A percentile compares a stretch with the other conserved stretches of the same genome.
phyloP scores from a whole-genome alignment of 2,113 vertebrate genomes.

The Halichoerus grypus region DNA sequence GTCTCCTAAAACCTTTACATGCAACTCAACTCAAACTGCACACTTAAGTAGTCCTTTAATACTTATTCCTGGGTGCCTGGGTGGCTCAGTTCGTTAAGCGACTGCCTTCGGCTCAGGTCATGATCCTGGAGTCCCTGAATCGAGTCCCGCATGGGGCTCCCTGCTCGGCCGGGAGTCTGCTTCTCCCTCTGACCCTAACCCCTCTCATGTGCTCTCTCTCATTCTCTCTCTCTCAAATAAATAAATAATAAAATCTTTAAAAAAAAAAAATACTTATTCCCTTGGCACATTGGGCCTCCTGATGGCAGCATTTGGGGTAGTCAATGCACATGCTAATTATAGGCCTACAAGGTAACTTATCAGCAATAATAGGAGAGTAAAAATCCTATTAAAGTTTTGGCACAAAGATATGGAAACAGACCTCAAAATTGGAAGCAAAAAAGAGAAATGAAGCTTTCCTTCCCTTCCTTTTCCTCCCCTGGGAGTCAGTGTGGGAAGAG shows the following conservation, averaged over 20 bases:
- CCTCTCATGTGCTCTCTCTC: too few relatives aligned
- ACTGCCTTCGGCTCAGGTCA: too few relatives aligned
- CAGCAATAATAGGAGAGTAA: not conserved
- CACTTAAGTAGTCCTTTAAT: not conserved
- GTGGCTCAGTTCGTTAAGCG: too few relatives aligned
- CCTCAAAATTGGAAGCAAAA: not conserved
- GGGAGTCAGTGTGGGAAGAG: not conserved
- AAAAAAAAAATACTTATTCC: not conserved
- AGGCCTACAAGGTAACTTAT: not conserved
- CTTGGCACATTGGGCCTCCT: not conserved
- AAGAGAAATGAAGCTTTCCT: not conserved
- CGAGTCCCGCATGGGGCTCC: too few relatives aligned
- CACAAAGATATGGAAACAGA: not conserved
- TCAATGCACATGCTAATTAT: not conserved
- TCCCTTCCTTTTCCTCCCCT: not conserved
- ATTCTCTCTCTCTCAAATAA: too few relatives aligned
- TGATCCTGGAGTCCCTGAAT: too few relatives aligned
- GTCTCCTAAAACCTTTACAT: slow-evolving; percentile 6
- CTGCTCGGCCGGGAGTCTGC: too few relatives aligned
- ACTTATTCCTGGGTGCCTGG: not conserved
- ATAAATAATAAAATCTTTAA: too few relatives aligned
- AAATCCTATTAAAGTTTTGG: not conserved
- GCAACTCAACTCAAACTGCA: not conserved
- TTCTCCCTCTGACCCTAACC: too few relatives aligned
- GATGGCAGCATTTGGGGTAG: not conserved